Percentiles rank a stretch among this genome's conserved stretches.
Conservation (phyloP, 2,113 vertebrate genomes). For the Neopipo cinnamomea region DNA sequence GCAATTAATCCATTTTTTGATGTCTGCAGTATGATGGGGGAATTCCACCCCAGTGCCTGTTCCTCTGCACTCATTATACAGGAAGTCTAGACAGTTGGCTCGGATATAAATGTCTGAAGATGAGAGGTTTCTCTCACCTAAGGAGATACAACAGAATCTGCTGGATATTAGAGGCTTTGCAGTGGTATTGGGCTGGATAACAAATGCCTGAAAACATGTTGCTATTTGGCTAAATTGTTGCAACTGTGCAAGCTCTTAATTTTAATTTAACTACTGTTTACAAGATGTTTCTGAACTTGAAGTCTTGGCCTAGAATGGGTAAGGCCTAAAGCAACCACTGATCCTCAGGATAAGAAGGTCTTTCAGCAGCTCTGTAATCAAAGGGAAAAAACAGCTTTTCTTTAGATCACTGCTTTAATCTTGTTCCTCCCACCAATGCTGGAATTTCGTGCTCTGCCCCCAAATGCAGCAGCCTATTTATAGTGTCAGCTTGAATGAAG, state of each 20-base stretch:
- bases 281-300: not conserved
- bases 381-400: not conserved
- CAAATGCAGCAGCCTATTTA: not conserved
- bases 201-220: not conserved
- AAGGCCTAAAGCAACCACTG: not conserved
- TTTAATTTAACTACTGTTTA: not conserved
- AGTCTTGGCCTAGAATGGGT: not conserved
- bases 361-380: slow-evolving; percentile 6
- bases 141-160: not conserved
- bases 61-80: not conserved
- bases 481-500: not conserved
- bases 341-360: not conserved
- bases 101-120: not conserved
- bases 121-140: not conserved
- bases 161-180: not conserved
- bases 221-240: not conserved
- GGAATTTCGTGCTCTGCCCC: slow-evolving; percentile 3
- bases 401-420: slow-evolving; percentile 7
- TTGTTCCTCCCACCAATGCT: not conserved
- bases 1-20: not conserved
- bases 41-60: not conserved
- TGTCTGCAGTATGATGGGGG: not conserved
- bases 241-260: not conserved
- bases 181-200: not conserved
- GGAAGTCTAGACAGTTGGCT: not conserved